Evolutionary conservation across 1,140 invertebrate genomes (phyloP).

Genomic region (Harlomillsia oculata): DNA sequence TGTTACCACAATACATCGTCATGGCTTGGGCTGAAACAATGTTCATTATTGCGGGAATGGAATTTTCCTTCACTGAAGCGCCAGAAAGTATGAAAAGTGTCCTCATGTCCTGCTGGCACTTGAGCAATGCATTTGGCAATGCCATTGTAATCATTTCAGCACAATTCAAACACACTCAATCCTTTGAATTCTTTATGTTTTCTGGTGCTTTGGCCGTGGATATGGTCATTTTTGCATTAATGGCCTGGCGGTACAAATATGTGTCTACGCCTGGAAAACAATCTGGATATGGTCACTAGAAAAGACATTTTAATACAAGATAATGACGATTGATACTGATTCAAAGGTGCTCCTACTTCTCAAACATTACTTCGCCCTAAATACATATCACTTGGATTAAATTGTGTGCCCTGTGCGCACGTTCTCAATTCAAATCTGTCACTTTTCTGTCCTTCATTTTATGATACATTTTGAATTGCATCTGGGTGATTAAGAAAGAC

Average conservation of each 20-base stretch:
- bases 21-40: slow-evolving; percentile 33
- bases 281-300: too few species aligned
- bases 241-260: slow-evolving; percentile 65
- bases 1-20: slow-evolving; percentile 52
- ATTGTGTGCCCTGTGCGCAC: too few species aligned
- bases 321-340: too few species aligned
- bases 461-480: too few species aligned
- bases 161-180: slow-evolving; percentile 47
- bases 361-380: too few species aligned
- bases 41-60: slow-evolving; percentile 33
- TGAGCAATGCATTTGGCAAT: slow-evolving; percentile 87
- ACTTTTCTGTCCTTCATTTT: too few species aligned
- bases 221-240: slow-evolving; percentile 65
- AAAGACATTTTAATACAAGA: too few species aligned
- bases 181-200: slow-evolving; percentile 72
- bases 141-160: slow-evolving; percentile 79
- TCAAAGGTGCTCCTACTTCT: too few species aligned
- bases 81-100: slow-evolving; percentile 85
- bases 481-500: too few species aligned
- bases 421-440: too few species aligned
- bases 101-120: slow-evolving; percentile 74
- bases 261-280: slow-evolving; percentile 38
- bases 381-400: too few species aligned
- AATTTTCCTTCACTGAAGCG: slow-evolving; percentile 43
- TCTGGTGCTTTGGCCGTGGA: slow-evolving; percentile 70